Conservation (phyloP, 2,113 vertebrate genomes). For the Zosterops hypoxanthus region DNA sequence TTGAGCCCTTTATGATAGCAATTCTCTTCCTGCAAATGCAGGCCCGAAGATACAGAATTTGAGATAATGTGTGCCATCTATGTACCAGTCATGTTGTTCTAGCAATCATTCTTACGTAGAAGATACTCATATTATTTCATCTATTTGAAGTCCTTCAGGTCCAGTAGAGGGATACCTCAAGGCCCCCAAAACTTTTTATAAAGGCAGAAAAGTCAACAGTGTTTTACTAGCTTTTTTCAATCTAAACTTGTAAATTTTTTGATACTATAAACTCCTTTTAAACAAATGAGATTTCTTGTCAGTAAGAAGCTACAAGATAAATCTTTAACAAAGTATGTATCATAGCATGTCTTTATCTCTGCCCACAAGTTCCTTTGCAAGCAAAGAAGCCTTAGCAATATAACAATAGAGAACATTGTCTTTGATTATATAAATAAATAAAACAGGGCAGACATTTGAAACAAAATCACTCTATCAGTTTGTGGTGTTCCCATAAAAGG, state of each 20-base stretch:
- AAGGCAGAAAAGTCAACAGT: background rate
- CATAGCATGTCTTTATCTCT: background rate
- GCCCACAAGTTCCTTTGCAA: background rate
- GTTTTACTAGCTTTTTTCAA: background rate
- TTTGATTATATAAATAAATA: constrained; percentile 13
- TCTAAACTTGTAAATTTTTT: background rate
- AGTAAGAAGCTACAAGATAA: background rate
- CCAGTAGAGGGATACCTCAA: background rate
- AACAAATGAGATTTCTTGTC: background rate
- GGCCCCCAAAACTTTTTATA: background rate
- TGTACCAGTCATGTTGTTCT: background rate
- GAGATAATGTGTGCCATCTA: background rate
- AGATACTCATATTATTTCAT: background rate
- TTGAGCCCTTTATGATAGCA: background rate
- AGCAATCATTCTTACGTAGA: background rate
- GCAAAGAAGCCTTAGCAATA: background rate
- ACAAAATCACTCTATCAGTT: constrained; percentile 35
- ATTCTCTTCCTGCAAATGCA: background rate
- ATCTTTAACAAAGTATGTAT: background rate
- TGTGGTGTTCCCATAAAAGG: constrained; percentile 49
- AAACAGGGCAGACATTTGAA: background rate
- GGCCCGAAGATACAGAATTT: background rate
- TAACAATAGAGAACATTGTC: background rate
- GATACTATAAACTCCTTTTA: background rate
- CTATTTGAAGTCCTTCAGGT: background rate